Evolutionary conservation across 2,113 vertebrate genomes (phyloP).

Genomic region (Cygnus buccinator): DNA sequence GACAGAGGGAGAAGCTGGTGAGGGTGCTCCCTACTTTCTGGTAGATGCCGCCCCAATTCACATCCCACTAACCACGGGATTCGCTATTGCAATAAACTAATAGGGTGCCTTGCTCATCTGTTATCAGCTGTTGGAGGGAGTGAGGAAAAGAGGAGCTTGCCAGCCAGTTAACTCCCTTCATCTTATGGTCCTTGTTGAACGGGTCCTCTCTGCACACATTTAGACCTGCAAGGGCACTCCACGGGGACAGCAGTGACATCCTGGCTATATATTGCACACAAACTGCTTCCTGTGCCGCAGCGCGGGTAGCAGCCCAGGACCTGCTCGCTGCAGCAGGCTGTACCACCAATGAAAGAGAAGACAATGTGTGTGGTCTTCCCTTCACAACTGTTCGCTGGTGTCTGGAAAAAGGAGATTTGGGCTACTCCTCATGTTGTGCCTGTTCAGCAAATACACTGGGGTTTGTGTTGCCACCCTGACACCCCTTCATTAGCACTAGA

Average conservation of each 20-base stretch:
- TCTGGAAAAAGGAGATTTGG: not conserved
- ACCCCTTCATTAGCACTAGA: not conserved
- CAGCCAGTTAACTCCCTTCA: not conserved
- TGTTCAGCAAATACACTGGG: not conserved
- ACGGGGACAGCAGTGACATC: not conserved
- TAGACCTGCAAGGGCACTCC: not conserved
- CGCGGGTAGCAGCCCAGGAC: not conserved
- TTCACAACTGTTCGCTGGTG: accelerated
- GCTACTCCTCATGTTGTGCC: not conserved
- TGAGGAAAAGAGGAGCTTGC: not conserved
- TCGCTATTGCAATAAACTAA: not conserved
- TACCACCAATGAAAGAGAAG: not conserved
- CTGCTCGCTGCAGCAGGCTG: accelerated
- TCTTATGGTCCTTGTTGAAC: not conserved
- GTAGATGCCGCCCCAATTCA: not conserved
- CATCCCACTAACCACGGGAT: not conserved
- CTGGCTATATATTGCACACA: not conserved
- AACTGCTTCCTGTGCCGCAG: not conserved
- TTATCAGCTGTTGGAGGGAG: not conserved
- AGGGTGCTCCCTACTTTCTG: not conserved
- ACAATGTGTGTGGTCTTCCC: not conserved
- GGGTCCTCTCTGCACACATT: not conserved
- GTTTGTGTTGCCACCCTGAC: not conserved
- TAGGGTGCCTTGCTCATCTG: not conserved
- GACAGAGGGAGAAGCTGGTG: not conserved